Conservation (phyloP, 1,140 invertebrate genomes). For the Andricus grossulariae region DNA sequence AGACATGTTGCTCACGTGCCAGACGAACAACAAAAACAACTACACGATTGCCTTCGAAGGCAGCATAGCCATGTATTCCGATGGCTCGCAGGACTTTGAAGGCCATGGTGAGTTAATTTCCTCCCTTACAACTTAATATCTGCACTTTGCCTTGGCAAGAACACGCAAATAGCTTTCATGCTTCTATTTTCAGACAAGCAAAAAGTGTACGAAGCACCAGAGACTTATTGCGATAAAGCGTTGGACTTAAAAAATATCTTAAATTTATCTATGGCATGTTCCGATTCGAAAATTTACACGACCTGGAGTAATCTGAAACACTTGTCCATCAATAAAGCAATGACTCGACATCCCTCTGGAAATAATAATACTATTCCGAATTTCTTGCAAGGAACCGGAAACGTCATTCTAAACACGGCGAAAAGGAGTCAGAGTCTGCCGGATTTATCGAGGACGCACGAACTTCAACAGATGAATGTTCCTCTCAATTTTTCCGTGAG, state of each 20-base stretch:
- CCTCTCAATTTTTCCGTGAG: constrained; percentile 72
- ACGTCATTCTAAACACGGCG: constrained; percentile 47
- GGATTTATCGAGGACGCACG: constrained; percentile 62
- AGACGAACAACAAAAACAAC: constrained; percentile 92
- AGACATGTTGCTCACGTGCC: constrained; percentile 91
- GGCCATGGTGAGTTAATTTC: constrained; percentile 76
- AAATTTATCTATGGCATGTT: constrained; percentile 87
- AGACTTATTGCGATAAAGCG: constrained; percentile 64
- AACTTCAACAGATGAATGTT: constrained; percentile 60
- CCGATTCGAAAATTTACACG: constrained; percentile 87
- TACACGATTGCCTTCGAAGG: constrained; percentile 96
- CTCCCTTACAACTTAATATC: not conserved
- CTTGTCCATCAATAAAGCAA: constrained; percentile 69
- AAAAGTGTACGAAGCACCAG: constrained; percentile 63
- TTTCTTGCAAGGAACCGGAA: constrained; percentile 59
- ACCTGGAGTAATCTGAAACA: constrained; percentile 89
- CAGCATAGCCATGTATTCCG: constrained; percentile 89
- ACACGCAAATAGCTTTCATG: constrained; percentile 28
- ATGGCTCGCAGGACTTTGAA: constrained; percentile 86
- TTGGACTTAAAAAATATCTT: constrained; percentile 72
- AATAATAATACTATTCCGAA: constrained; percentile 82
- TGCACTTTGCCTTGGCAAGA: constrained; percentile 7
- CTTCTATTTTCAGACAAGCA: constrained; percentile 65
- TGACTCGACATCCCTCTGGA: constrained; percentile 83
- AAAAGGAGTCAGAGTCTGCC: constrained; percentile 70